phyloP scores from a whole-genome alignment of 1,140 invertebrate genomes.

The Agrypnia vestita region DNA sequence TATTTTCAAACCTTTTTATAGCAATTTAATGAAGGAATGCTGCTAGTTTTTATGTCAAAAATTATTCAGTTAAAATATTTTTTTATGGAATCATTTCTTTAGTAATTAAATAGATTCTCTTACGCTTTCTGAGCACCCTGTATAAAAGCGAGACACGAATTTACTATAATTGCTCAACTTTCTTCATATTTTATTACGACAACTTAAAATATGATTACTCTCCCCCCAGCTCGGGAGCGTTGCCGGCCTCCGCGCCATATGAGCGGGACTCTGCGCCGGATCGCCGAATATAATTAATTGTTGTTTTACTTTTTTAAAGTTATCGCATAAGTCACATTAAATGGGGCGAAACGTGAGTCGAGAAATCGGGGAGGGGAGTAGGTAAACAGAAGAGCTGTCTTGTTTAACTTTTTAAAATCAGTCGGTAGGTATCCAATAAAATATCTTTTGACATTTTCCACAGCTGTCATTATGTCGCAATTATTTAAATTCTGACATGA shows the following conservation, averaged over 20 bases:
- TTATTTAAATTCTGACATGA: too few relatives aligned
- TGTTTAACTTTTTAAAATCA: background rate
- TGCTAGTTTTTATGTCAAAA: too few relatives aligned
- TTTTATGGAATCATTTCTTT: too few relatives aligned
- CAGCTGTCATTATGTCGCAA: too few relatives aligned
- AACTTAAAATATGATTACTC: slow-evolving; percentile 55
- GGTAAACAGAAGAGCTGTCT: slow-evolving; percentile 14
- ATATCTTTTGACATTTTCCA: too few relatives aligned
- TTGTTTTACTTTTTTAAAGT: slow-evolving; percentile 55
- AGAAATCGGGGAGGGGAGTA: background rate
- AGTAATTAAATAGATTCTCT: too few relatives aligned
- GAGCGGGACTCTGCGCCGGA: slow-evolving; percentile 40
- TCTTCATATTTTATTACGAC: slow-evolving; percentile 52
- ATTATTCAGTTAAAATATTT: too few relatives aligned
- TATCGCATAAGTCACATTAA: slow-evolving; percentile 55
- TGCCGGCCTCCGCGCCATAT: slow-evolving; percentile 13
- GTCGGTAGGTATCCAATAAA: too few relatives aligned
- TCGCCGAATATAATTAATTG: slow-evolving; percentile 51
- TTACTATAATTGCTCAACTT: slow-evolving; percentile 50
- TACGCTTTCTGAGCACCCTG: background rate
- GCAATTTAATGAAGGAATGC: too few relatives aligned
- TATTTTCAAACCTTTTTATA: too few relatives aligned
- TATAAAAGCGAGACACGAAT: slow-evolving; percentile 32
- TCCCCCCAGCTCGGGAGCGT: slow-evolving; percentile 18
- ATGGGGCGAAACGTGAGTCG: slow-evolving; percentile 40